phyloP scores from a whole-genome alignment of 2,113 vertebrate genomes.

The Micronycteris hirsuta region DNA sequence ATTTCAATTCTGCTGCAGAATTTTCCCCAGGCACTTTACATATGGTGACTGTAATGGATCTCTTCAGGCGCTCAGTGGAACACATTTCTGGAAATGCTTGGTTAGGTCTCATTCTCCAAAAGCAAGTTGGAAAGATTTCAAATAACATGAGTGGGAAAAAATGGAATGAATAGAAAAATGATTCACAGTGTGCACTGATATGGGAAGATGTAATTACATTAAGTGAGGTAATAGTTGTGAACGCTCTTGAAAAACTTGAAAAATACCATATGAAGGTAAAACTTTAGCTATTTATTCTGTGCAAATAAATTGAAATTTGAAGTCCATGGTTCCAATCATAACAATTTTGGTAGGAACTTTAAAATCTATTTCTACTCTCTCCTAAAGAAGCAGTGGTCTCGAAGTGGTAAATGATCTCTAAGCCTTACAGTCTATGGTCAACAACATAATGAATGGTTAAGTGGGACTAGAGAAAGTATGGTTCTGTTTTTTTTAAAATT shows the following conservation, averaged over 20 bases:
- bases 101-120: slow-evolving; percentile 22
- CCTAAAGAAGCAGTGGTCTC: not conserved
- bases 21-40: slow-evolving; percentile 26
- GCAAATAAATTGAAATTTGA: not conserved
- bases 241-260: not conserved
- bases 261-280: not conserved
- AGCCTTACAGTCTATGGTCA: not conserved
- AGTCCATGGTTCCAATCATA: not conserved
- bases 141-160: not conserved
- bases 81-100: slow-evolving; percentile 47
- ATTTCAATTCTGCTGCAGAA: not conserved
- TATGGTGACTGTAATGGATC: not conserved
- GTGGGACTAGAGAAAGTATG: not conserved
- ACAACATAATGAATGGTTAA: not conserved
- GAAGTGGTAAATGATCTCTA: not conserved
- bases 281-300: not conserved
- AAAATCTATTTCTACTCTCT: not conserved
- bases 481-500: not conserved
- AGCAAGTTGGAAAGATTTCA: slow-evolving; percentile 18
- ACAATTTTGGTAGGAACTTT: not conserved
- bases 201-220: not conserved
- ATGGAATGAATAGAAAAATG: not conserved
- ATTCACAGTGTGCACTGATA: not conserved
- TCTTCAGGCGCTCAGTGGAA: not conserved
- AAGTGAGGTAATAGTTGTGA: slow-evolving; percentile 37